Base-by-base conservation (phyloP, 2,797 vertebrate genomes). In the Aldrovandia affinis region DNA sequence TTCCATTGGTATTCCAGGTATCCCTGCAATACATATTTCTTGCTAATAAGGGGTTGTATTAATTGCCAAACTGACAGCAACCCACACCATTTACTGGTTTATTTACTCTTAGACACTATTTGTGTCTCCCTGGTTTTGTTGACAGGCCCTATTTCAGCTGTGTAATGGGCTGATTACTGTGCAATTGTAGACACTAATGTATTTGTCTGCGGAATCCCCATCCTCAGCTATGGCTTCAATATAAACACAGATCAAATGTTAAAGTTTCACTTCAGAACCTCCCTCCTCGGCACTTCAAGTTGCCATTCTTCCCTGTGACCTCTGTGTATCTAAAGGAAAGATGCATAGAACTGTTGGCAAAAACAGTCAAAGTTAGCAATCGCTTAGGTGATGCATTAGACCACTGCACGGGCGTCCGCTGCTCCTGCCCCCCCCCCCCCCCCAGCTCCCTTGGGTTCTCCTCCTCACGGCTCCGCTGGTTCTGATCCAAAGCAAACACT, bases 401-500 rank as follows among this genome's bases (percentile, higher is more conserved):
- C n/a, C 20, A n/a, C 14, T 5, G 47, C 50, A 25, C 2, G 22
- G 42, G 75, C 10, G 39, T 44, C 39, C n/a, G 22, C 75, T 22
- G 5, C 47, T 12, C 75, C 78, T 33, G 9, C 50, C 30, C 54
- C 14, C 22, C n/a, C n/a, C n/a, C n/a, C 2, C 2, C 12, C 12
- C 59, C 33, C 9, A 22, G 70, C 70, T 44, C 20, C 9, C 70
- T 14, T 0, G 39, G 22, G 39, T 47, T 79, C 82, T 73, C 70
- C 65, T 2, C 80, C 36, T 83, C 78, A 63, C 52, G 36, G 81
- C 57, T 82, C 28, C 63, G 83, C 80, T 44, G 83, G 86, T 59
- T 82, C 65, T 0, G 54, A 65, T 86, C 86, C 87, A 89, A 90
- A 88, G 61, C 75, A 89, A 90, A 86, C 86, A 80, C 42, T 50